phyloP scores from a whole-genome alignment of 2,888 invertebrate genomes.

The Sericinus montela region DNA sequence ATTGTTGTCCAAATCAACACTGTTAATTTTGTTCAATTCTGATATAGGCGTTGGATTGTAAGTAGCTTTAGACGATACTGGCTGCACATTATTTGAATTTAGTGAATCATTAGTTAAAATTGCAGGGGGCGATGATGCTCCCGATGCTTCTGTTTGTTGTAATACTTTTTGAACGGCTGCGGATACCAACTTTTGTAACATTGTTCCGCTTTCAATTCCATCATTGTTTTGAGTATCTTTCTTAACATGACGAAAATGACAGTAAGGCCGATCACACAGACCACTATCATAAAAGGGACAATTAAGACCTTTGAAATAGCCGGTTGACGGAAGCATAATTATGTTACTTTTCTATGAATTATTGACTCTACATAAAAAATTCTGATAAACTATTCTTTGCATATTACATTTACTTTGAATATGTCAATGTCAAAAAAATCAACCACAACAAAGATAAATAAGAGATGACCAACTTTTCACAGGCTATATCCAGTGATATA shows the following conservation, averaged over 20 bases:
- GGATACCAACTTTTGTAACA: slow-evolving; percentile 79
- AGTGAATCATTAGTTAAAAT: slow-evolving; percentile 21
- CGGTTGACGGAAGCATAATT: slow-evolving; percentile 93
- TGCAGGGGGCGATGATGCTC: slow-evolving; percentile 32
- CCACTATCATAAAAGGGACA: slow-evolving; percentile 92
- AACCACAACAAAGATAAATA: too few species aligned
- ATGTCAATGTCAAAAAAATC: slow-evolving; percentile 13
- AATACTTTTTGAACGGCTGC: slow-evolving; percentile 81
- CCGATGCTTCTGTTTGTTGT: slow-evolving; percentile 60
- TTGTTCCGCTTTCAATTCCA: slow-evolving; percentile 69
- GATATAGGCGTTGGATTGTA: slow-evolving; percentile 84
- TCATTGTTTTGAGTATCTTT: slow-evolving; percentile 79
- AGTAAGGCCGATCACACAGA: slow-evolving; percentile 92
- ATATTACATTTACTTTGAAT: slow-evolving; percentile 2
- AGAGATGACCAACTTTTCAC: too few species aligned
- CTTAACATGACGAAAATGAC: slow-evolving; percentile 93
- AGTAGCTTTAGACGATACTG: slow-evolving; percentile 55
- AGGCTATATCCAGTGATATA: too few species aligned
- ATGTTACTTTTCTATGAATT: slow-evolving; percentile 10
- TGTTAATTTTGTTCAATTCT: slow-evolving; percentile 74
- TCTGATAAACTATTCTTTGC: background rate
- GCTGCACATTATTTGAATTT: slow-evolving; percentile 38
- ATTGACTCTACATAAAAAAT: slow-evolving; percentile 4
- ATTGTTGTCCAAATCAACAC: slow-evolving; percentile 42
- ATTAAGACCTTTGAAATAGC: slow-evolving; percentile 90